phyloP scores from a whole-genome alignment of 2,113 vertebrate species.

The Vireo altiloquus region DNA sequence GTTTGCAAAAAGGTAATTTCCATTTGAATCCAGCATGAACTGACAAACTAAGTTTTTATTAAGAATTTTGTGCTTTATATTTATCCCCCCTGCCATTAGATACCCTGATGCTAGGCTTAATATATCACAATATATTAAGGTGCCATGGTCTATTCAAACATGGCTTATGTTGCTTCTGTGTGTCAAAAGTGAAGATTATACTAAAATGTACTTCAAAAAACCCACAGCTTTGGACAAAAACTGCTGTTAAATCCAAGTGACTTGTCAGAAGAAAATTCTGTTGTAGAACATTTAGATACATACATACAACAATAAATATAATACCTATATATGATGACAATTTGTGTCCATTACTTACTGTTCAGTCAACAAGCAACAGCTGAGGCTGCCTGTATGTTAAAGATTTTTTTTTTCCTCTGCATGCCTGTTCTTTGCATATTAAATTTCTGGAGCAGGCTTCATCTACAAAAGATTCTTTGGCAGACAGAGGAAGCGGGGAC shows the following conservation, averaged over 20 bases:
- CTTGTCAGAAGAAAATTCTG: neutral
- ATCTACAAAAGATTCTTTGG: neutral
- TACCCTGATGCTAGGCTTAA: neutral
- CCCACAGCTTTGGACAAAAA: neutral
- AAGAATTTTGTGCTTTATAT: neutral
- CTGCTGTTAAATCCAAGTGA: neutral
- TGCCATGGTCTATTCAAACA: neutral
- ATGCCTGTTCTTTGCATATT: neutral
- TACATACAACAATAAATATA: neutral
- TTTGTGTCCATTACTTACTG: neutral
- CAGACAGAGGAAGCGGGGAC: neutral
- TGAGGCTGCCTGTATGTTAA: neutral
- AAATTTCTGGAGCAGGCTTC: neutral
- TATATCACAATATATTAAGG: neutral
- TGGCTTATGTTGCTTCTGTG: neutral
- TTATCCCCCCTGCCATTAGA: neutral
- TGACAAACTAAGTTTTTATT: neutral
- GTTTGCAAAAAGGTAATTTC: neutral
- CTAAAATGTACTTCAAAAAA: neutral
- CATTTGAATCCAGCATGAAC: neutral
- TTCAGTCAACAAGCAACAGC: neutral
- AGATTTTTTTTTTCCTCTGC: neutral
- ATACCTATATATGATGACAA: neutral
- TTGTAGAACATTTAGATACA: neutral
- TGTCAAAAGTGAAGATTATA: neutral